Evolutionary conservation across 1,140 invertebrate genomes (phyloP), one percentile per base, ranked within the genome.

Genomic region (Tetramorium parvispinum): DNA sequence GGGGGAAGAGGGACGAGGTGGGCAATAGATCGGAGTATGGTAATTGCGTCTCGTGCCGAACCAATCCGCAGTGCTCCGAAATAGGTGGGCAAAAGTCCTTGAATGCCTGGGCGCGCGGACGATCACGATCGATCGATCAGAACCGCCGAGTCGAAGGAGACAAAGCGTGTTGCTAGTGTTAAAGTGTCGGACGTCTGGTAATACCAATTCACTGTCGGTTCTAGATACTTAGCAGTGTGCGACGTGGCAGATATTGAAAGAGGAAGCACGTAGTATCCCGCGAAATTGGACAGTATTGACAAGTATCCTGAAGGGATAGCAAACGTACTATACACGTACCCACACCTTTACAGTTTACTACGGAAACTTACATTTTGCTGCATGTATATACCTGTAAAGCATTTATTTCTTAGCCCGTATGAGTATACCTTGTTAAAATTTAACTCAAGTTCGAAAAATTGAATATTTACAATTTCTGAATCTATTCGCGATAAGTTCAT

Each of bases 211-310:
- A 83, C 79, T 57, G 79, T 83, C 79, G 79, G 79, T 83, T 83
- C 57, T 83, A 61, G 79, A 73, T 83, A 83, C 79, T 83, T 83
- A 27, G 40, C 27, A 59, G 68, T 24, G 79, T 24, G 68, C 79
- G 79, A 83, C 79, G 79, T 83, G 79, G 68, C 79, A 83, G 79
- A 83, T 83, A 83, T 83, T 83, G 79, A 73, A 83, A 83, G 79
- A 83, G 79, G 68, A 83, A 59, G 68, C 79, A 83, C 68, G 79
- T 83, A 83, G 79, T 83, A 83, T 83, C 68, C 68, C 79, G 79
- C 79, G 79, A 83, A 83, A 83, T 83, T 83, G 79, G 79, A 83
- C 79, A 83, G 79, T 83, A 83, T 83, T 75, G 79, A 83, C 79
- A 83, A 83, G 79, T 83, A 83, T 75, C 79, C 79, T 83, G 68